These are phyloP conservation scores for Artemia franciscana DNA, from an alignment of 1,140 invertebrate species.

Conservation along the genomic window DNA sequence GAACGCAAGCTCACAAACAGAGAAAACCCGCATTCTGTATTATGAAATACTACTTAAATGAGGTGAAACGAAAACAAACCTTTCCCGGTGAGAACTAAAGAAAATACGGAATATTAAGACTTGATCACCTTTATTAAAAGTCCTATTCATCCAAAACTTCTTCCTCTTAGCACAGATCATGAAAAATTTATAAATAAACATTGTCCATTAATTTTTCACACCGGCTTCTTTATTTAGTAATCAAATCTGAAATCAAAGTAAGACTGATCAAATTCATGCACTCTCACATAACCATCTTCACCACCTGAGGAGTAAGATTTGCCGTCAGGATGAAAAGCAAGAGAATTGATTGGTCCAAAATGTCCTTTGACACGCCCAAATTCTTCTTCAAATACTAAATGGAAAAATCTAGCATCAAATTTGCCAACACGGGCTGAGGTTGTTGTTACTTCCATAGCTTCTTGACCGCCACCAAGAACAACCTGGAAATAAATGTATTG, in stretches of 20 bases:
- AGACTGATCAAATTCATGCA: slow-evolving; percentile 83
- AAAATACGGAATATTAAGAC: no score
- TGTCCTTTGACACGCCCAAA: slow-evolving; percentile 95
- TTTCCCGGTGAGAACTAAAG: no score
- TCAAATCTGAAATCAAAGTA: slow-evolving; percentile 96
- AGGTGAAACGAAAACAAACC: no score
- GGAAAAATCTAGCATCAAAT: slow-evolving; percentile 95
- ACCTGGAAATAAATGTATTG: slow-evolving; percentile 28
- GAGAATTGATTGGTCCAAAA: slow-evolving; percentile 97
- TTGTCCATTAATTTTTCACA: no score
- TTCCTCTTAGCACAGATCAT: background rate
- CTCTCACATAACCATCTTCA: slow-evolving; percentile 92
- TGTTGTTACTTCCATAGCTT: slow-evolving; percentile 96
- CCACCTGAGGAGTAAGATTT: slow-evolving; percentile 88
- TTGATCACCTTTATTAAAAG: no score
- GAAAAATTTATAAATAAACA: background rate
- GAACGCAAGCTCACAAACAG: no score
- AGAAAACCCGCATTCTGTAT: no score
- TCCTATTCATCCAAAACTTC: background rate
- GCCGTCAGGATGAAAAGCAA: slow-evolving; percentile 94
- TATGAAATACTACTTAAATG: no score
- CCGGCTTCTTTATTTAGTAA: no score
- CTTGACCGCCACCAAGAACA: slow-evolving; percentile 86
- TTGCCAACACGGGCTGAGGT: slow-evolving; percentile 85
- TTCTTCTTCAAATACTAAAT: slow-evolving; percentile 97